These are phyloP conservation scores for Gnathonemus longibarbis DNA, from an alignment of 2,113 vertebrate genomes.

Conservation along the genomic window DNA sequence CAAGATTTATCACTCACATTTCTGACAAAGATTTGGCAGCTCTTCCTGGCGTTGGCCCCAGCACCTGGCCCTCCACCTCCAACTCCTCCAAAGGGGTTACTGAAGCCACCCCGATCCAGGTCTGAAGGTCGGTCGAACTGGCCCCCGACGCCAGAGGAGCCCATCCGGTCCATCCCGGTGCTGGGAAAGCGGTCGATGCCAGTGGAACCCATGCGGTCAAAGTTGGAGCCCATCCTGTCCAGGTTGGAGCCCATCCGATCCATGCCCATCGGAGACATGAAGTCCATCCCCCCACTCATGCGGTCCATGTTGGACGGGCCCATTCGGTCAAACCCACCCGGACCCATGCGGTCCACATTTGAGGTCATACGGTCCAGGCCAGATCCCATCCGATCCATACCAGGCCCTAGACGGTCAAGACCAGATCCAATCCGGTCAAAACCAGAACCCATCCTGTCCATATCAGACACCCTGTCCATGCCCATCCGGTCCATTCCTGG, in stretches of 20 bases:
- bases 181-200: slow-evolving; percentile 59
- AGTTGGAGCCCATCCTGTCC: slow-evolving; percentile 59
- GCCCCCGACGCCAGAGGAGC: slow-evolving; percentile 68
- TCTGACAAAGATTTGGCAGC: slow-evolving; percentile 97
- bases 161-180: slow-evolving; percentile 82
- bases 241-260: slow-evolving; percentile 58
- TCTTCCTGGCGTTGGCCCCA: slow-evolving; percentile 76
- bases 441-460: slow-evolving; percentile 77
- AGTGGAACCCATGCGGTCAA: slow-evolving; percentile 40
- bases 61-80: slow-evolving; percentile 74
- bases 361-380: slow-evolving; percentile 82
- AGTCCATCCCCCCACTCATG: slow-evolving; percentile 50
- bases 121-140: slow-evolving; percentile 83
- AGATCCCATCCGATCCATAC: slow-evolving; percentile 78
- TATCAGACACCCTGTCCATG: slow-evolving; percentile 76
- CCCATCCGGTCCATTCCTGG: slow-evolving; percentile 77
- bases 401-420: slow-evolving; percentile 80
- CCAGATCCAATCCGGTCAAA: slow-evolving; percentile 82
- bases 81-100: slow-evolving; percentile 76
- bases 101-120: slow-evolving; percentile 84
- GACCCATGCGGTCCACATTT: slow-evolving; percentile 78
- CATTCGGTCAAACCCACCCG: slow-evolving; percentile 78
- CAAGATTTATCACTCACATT: slow-evolving; percentile 69
- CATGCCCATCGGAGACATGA: slow-evolving; percentile 41
- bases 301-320: slow-evolving; percentile 46